These are phyloP conservation scores for Glyptemys insculpta DNA, from an alignment of 2,797 vertebrate genomes.

Conservation along the genomic window DNA sequence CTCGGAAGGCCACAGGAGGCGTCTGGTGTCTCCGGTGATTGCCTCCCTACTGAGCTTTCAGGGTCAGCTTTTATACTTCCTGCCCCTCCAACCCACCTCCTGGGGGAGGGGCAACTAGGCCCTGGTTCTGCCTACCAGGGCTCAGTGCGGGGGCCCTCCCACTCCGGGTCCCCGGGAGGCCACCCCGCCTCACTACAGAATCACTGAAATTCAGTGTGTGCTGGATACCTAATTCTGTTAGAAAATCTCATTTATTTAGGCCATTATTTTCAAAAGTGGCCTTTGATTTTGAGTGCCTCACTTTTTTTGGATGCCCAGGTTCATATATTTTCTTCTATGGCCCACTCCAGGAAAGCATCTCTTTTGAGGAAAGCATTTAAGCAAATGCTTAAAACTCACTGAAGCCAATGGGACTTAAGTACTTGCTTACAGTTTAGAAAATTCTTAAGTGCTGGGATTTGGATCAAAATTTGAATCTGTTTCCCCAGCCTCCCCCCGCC, in stretches of 20 bases:
- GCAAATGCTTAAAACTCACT: not conserved
- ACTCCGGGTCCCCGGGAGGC: too few species aligned
- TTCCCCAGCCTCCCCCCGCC: fast-evolving
- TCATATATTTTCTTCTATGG: not conserved
- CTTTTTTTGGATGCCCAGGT: not conserved
- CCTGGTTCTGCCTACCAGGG: too few species aligned
- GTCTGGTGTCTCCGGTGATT: too few species aligned
- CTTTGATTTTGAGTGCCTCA: not conserved
- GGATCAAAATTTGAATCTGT: not conserved
- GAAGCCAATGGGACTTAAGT: not conserved
- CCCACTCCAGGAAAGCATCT: not conserved
- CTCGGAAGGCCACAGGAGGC: too few species aligned
- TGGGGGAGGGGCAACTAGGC: too few species aligned
- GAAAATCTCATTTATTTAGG: not conserved
- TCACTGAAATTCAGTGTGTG: not conserved
- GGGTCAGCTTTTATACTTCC: too few species aligned
- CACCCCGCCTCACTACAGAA: not conserved
- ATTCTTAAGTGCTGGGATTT: not conserved
- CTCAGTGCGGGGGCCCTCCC: too few species aligned
- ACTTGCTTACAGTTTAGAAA: not conserved
- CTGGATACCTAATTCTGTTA: not conserved
- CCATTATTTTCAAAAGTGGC: not conserved
- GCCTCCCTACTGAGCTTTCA: too few species aligned
- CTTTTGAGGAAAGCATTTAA: not conserved
- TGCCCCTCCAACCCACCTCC: too few species aligned